Percentiles rank a stretch among this genome's conserved stretches.
Evolutionary conservation across 2,113 vertebrate genomes (phyloP).

Genomic region (Gnathonemus longibarbis): DNA sequence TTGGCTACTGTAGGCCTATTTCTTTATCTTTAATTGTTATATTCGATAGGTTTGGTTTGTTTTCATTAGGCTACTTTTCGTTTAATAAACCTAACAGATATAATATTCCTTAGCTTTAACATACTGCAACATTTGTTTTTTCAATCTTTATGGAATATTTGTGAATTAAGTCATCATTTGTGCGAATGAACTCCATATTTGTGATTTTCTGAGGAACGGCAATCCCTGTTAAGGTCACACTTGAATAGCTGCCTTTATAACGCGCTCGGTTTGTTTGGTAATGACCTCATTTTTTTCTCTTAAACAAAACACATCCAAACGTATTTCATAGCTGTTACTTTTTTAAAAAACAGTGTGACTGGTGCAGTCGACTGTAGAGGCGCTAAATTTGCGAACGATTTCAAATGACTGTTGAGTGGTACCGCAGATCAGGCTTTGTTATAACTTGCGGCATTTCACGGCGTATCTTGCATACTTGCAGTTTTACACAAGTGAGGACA

Average conservation of each 20-base stretch:
- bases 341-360: conserved; percentile 25
- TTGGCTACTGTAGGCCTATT: background rate
- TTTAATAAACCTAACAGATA: background rate
- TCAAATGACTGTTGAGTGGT: background rate
- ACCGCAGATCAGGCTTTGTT: background rate
- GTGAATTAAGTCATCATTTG: conserved; percentile 90
- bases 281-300: conserved; percentile 78
- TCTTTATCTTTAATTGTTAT: background rate
- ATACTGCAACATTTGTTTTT: conserved; percentile 56
- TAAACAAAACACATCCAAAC: conserved; percentile 67
- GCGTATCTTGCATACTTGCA: background rate
- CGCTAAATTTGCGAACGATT: background rate
- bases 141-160: conserved; percentile 76
- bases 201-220: conserved; percentile 90
- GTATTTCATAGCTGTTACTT: conserved; percentile 36
- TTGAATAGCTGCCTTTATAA: conserved; percentile 78
- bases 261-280: conserved; percentile 86
- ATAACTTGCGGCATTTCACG: background rate
- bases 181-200: conserved; percentile 76
- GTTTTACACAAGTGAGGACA: background rate
- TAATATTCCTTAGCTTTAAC: background rate
- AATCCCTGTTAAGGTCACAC: conserved; percentile 71
- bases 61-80: background rate
- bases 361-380: background rate
- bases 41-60: background rate